Evolutionary conservation across 92 coral and sea anemone genomes (phyloP), one percentile per base, ranked within the genome.

Genomic region (Phenganax stokvisi): DNA sequence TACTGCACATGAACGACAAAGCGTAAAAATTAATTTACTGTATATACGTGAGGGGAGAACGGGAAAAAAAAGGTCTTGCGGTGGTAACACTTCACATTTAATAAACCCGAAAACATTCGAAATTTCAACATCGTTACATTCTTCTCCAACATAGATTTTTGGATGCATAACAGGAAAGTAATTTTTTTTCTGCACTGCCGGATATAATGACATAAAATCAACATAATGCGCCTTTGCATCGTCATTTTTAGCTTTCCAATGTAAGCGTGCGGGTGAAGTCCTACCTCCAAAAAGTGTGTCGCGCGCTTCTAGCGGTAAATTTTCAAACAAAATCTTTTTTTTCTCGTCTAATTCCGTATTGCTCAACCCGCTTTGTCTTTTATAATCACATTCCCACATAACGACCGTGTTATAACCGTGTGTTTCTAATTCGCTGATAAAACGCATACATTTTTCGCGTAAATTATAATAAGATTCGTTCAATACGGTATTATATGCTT

Each of bases 311-410:
- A 47, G 57, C 30, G 52, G 52, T 58, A 73, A 73, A 55, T 58
- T 20, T 20, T 20, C 25, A 58, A 73, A 51, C 78, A 51, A 73
- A 73, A 47, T 51, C 30, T 73, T 73, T 58, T 20, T 57, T 51
- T 28, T 73, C 25, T 11, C 12, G 58, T 56, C 58, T 7, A 56
- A 12, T 56, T 56, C 12, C 58, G 58, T 56, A 12, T 56, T 56
- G 12, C 58, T 56, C 12, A 7, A 8, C 58, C 58, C 25, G 0
- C 25, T 20, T 56, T 58, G 25, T 30, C 78, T 73, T 47, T 30
- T 51, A 73, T 28, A 73, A 51, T 73, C 78, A 51, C 52, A 73
- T 73, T 73, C 78, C 78, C 78, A 73, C 56, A 30, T 73, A 29
- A 20, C 54, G 51, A 28, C 56, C 30, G 51, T 57, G 60, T 47